Conservation (phyloP, 2,113 vertebrate genomes). For the Ceratotherium simum region DNA sequence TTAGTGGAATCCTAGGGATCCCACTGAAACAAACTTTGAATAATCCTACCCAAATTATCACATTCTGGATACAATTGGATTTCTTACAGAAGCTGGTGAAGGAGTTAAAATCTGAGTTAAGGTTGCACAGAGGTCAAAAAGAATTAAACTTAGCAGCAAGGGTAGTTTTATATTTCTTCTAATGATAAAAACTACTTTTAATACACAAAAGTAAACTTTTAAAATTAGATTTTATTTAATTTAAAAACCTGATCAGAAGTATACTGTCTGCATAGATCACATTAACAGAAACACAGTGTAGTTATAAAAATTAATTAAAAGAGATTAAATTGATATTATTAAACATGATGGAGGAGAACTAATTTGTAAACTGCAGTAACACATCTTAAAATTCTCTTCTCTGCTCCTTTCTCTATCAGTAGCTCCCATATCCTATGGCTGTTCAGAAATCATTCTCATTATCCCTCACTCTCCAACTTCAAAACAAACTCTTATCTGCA, state of each 20-base stretch:
- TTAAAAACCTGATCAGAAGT: not conserved
- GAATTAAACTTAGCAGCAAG: not conserved
- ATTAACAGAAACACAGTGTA: not conserved
- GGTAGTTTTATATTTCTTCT: not conserved
- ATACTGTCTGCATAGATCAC: not conserved
- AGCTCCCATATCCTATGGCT: not conserved
- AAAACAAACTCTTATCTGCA: not conserved
- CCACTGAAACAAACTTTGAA: not conserved
- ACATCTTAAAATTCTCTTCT: not conserved
- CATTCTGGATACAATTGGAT: not conserved
- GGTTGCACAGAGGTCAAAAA: not conserved
- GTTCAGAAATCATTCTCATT: not conserved
- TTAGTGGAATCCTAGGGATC: not conserved
- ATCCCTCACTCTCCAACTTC: not conserved
- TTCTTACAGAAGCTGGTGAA: not conserved
- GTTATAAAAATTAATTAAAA: conserved; percentile 25
- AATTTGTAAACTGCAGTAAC: not conserved
- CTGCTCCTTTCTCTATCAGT: not conserved
- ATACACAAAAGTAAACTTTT: not conserved
- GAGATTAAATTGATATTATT: not conserved
- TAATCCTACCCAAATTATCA: not conserved
- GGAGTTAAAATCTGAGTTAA: not conserved
- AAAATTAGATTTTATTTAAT: not conserved
- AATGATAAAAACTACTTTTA: not conserved
- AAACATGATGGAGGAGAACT: not conserved